phyloP scores from a whole-genome alignment of 2,888 invertebrate species.

The Oxyteleia sp. region DNA sequence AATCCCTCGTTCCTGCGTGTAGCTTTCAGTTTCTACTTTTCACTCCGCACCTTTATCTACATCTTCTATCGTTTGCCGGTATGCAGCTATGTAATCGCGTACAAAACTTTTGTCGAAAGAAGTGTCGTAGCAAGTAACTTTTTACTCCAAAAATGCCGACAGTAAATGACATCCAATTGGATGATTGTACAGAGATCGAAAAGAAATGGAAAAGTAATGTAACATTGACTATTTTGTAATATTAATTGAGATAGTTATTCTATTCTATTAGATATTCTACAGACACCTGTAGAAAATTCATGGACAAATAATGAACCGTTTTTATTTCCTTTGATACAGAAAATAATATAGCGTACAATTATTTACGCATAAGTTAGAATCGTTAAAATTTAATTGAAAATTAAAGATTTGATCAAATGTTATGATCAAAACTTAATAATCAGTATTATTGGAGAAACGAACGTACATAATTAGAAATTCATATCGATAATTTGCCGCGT shows the following conservation, averaged over 20 bases:
- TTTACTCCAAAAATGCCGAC: too few species aligned
- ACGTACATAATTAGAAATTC: constrained; percentile 62
- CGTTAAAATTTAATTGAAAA: constrained; percentile 37
- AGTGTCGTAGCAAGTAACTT: too few species aligned
- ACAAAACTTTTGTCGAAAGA: constrained; percentile 61
- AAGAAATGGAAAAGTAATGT: too few species aligned
- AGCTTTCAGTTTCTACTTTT: constrained; percentile 59
- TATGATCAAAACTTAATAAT: constrained; percentile 43
- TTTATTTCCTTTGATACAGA: constrained; percentile 5
- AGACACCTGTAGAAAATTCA: too few species aligned
- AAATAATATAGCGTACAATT: constrained; percentile 3
- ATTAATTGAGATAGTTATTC: too few species aligned
- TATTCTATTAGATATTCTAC: too few species aligned
- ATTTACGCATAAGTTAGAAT: not conserved
- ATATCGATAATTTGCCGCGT: constrained; percentile 54
- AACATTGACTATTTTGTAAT: too few species aligned
- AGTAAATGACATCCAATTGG: too few species aligned
- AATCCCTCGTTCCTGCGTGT: constrained; percentile 69
- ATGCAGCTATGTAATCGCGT: constrained; percentile 46
- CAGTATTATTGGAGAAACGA: constrained; percentile 21
- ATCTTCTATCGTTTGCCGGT: constrained; percentile 48
- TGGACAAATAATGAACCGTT: too few species aligned
- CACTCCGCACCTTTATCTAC: constrained; percentile 62
- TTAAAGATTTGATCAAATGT: constrained; percentile 26
- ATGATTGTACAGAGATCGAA: too few species aligned